Conservation (phyloP, 2,888 invertebrate species). For the Oxyscelio sp. region DNA sequence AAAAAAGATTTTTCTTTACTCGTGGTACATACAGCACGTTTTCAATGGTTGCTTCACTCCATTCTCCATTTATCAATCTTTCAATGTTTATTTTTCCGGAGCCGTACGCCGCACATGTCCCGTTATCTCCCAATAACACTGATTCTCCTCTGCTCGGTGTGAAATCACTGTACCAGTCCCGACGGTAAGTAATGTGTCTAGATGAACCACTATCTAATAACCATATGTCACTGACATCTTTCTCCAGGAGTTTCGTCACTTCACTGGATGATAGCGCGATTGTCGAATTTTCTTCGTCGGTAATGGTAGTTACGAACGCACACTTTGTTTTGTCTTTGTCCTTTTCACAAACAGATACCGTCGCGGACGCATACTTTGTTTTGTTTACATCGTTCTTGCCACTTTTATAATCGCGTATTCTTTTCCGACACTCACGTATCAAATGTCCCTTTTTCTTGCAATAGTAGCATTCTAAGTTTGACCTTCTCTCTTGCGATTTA, state of each 20-base stretch:
- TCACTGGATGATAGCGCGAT: too few relatives aligned
- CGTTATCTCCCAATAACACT: constrained; percentile 28
- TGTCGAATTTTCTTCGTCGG: too few relatives aligned
- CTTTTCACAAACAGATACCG: not conserved
- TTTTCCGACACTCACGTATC: not conserved
- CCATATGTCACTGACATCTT: constrained; percentile 70
- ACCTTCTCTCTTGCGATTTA: not conserved
- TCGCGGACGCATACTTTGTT: too few relatives aligned
- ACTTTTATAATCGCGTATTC: not conserved
- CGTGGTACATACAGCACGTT: constrained; percentile 37
- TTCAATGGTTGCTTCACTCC: constrained; percentile 13
- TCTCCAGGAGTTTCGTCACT: too few relatives aligned
- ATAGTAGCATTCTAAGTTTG: not conserved
- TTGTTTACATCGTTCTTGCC: not conserved
- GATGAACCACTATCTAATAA: constrained; percentile 77
- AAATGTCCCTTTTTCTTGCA: not conserved
- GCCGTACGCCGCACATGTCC: not conserved
- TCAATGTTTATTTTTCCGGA: constrained; percentile 24
- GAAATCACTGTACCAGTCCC: constrained; percentile 70
- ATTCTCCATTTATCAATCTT: constrained; percentile 12
- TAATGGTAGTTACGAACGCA: too few relatives aligned
- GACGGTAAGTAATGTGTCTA: constrained; percentile 74
- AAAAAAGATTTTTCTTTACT: constrained; percentile 51
- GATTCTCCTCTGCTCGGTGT: not conserved
- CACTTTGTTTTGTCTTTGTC: too few relatives aligned